Conservation (phyloP, 2,797 vertebrate genomes). For the Pelochelys cantorii region DNA sequence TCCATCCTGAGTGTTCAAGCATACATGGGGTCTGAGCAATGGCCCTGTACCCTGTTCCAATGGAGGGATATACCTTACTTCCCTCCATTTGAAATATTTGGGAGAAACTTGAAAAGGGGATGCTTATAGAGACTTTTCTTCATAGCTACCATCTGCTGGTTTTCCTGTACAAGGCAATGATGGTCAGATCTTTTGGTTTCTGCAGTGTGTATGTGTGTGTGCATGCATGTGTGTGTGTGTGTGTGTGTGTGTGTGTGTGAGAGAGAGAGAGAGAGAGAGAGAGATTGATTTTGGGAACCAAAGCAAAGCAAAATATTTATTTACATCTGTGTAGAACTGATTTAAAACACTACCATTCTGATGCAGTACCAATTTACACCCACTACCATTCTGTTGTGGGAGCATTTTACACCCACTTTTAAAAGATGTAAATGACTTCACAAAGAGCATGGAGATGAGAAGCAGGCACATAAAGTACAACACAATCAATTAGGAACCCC, state of each 20-base stretch:
- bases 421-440: not conserved
- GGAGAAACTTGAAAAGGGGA: not conserved
- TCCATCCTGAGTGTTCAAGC: not conserved
- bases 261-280: too few relatives aligned
- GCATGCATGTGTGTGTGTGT: too few relatives aligned
- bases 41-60: not conserved
- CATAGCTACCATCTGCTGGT: not conserved
- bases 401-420: not conserved
- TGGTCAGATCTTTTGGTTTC: not conserved
- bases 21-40: not conserved
- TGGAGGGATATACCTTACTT: accelerated
- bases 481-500: not conserved
- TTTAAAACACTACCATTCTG: not conserved
- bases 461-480: too few relatives aligned
- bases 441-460: too few relatives aligned
- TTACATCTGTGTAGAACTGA: not conserved
- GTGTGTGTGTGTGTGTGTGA: not conserved
- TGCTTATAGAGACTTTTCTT: not conserved
- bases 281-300: not conserved
- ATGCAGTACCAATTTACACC: not conserved
- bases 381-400: too few relatives aligned
- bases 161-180: not conserved
- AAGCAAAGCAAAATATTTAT: not conserved
- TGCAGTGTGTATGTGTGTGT: not conserved
- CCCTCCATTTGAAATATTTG: not conserved